Evolutionary conservation across 2,113 vertebrate genomes (phyloP).

Genomic region (Onychostruthus taczanowskii): DNA sequence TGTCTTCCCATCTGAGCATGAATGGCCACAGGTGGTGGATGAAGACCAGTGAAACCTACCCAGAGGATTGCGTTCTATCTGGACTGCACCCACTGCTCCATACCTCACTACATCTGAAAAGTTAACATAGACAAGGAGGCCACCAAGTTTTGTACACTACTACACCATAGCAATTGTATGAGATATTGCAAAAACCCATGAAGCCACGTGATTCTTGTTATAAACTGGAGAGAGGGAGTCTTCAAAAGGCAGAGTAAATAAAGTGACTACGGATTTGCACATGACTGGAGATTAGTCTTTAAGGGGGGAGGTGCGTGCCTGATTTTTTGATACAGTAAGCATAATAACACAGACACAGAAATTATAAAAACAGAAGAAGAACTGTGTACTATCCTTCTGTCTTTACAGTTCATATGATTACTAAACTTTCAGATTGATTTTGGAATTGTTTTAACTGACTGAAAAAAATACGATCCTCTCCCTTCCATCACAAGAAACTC

Average conservation of each 20-base stretch:
- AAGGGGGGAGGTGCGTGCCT: accelerated
- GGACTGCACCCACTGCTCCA: neutral
- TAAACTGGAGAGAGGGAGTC: neutral
- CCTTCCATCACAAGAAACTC: neutral
- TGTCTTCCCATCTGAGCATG: neutral
- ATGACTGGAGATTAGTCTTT: neutral
- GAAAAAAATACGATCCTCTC: neutral
- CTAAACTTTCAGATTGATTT: neutral
- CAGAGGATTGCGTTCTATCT: neutral
- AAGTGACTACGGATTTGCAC: neutral
- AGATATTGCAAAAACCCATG: neutral
- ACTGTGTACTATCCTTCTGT: neutral
- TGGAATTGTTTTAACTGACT: neutral
- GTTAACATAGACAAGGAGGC: neutral
- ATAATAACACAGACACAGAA: neutral
- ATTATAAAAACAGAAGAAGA: neutral
- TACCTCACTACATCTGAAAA: neutral
- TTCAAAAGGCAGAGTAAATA: neutral
- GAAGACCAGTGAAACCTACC: neutral
- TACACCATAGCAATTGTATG: accelerated
- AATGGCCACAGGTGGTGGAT: neutral
- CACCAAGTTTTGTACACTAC: neutral
- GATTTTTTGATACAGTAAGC: neutral
- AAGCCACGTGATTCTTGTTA: neutral
- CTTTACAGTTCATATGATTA: neutral